Evolutionary conservation across 37 sponge, comb jelly and placozoan species (phyloP), one percentile per base, ranked within the genome.

Genomic region (Ianthella basta): DNA sequence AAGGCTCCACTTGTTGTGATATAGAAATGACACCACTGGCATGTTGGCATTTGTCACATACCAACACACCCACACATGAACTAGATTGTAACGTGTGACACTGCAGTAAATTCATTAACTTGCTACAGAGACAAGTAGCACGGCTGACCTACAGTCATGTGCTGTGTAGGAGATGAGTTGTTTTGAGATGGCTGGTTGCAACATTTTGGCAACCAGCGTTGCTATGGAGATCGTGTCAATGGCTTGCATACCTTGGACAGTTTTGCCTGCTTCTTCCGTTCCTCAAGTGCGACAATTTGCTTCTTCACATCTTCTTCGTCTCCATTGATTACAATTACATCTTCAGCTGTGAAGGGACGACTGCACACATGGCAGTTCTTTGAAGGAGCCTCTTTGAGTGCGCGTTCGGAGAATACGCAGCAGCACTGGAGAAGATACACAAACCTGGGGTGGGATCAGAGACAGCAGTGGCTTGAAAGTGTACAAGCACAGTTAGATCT

Each of bases 371-470:
- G 94, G 72, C 97, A 97, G 40, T 40, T 87, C 38, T 92, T 87
- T 0, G 93, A 90, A 29, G 94, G 91, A 15, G 88, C 88, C 56
- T 97, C 95, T 30, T 92, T 95, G 30, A 92, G 34, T 33, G 93
- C 98, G 33, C 73, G 86, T 64, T 97, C 95, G 33, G 98, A 94
- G 0, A 97, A 56, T 39, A 91, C 95, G 91, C 98, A 97, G 14
- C 95, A 92, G 89, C 98, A 97, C 0, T 86, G 72, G 25, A 88
- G 83, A 3, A 94, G 63, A 54, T 66, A 94, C 5, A 80, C 39
- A 59, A 94, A 94, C 60, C 88, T 85, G 37, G 53, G 63, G 44
- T 54, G 30, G 50, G 50, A 44, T 3, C 50, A 44, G 50, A 8
- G 50, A 44, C 50, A 44, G n/a, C 30, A 85, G 39, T 18, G 29